These are phyloP conservation scores for Allenopithecus nigroviridis DNA, from an alignment of 2,797 vertebrate genomes.

Conservation along the genomic window DNA sequence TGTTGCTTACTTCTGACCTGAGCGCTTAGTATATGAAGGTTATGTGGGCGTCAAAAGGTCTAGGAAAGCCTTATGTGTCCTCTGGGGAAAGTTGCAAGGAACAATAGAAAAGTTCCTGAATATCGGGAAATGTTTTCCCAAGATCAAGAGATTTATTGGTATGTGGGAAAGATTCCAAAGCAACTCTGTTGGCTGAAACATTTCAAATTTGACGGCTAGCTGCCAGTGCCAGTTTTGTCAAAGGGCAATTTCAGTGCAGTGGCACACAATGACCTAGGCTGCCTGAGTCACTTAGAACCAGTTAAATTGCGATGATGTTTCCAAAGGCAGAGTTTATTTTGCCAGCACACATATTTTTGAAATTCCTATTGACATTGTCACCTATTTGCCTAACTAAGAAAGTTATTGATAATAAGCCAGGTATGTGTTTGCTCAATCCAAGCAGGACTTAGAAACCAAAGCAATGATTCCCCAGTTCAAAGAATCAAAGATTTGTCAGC, in stretches of 20 bases:
- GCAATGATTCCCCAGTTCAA: background rate
- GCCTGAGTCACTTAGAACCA: background rate
- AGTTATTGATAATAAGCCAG: conserved; percentile 35
- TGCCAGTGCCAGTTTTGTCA: conserved; percentile 18
- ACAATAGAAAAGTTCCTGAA: conserved; percentile 74
- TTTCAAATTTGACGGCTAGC: conserved; percentile 48
- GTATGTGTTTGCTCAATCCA: conserved; percentile 40
- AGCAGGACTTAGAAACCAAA: conserved; percentile 50
- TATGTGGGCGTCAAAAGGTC: conserved; percentile 54
- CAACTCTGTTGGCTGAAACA: conserved; percentile 23
- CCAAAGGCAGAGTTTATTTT: conserved; percentile 26
- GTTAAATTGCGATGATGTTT: background rate
- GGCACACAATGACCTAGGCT: background rate
- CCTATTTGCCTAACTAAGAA: conserved; percentile 7
- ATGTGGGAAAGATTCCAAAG: conserved; percentile 65
- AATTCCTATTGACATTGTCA: conserved; percentile 4
- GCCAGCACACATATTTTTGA: background rate
- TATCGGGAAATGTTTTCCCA: conserved; percentile 77
- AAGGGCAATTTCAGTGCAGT: conserved; percentile 8
- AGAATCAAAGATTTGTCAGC: conserved; percentile 6
- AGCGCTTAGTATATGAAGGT: conserved; percentile 27
- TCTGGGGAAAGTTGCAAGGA: conserved; percentile 44
- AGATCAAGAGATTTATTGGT: conserved; percentile 72
- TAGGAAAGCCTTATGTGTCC: conserved; percentile 44
- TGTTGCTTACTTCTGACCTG: background rate